Evolutionary conservation across 1,140 invertebrate species (phyloP), one percentile per base, ranked within the genome.

Genomic region (Nebria ingens): DNA sequence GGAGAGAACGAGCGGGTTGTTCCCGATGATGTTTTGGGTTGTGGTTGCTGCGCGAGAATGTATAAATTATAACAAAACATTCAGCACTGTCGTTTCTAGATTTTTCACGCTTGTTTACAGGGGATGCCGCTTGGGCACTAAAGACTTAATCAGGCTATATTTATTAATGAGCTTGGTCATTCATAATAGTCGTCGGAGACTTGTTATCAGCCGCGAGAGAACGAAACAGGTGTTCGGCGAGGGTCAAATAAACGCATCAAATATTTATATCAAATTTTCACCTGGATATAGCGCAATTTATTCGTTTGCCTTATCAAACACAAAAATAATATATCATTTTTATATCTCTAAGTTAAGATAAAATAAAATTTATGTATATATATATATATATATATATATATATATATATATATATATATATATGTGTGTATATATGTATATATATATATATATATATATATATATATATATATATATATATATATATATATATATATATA

Each of bases 131-230:
- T 17, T 4, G 3, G 9, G 6, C 17, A 17, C 9, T 45, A 17
- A 45, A 17, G 40, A 12, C 40, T 45, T 45, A 45, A 45, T 45
- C 40, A 45, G 40, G 40, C 40, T 11, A 45, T 45, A 45, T 45
- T 45, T 45, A 45, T 45, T 45, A 45, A 45, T 45, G 40, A 45
- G 40, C 17, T 45, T 4, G 9, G 40, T 45, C 40, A 45, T 45
- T 45, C 40, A 45, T 45, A 45, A 45, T 45, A 45, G 40, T 17
- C 40, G 17, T 17, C 17, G 25, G 25, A 29, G 25, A 29, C 25
- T 29, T 29, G 25, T 29, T 29, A 29, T 29, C 4, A 6, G 25
- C 25, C 25, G 25, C 25, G 4, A 6, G 25, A 29, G 25, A 13
- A 13, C 25, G 4, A 29, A 29, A 29, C 25, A 29, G 25, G 25